Percentiles rank a stretch among this genome's conserved stretches.
Evolutionary conservation across 1,140 invertebrate genomes (phyloP).

Genomic region (Helicoverpa zea): DNA sequence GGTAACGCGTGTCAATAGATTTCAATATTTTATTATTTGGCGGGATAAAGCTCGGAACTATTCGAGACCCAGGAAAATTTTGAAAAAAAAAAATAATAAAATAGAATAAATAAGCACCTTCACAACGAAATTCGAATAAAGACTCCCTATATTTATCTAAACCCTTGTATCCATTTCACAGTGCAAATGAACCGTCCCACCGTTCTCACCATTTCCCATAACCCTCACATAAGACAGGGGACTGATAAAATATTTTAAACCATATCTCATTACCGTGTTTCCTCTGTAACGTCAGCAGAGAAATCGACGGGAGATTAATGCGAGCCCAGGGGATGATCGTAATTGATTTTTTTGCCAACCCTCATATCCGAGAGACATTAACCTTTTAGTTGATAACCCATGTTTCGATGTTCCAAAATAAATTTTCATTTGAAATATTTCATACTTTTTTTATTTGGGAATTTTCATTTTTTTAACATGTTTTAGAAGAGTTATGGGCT

Average conservation of each 20-base stretch:
- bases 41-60: too few relatives aligned
- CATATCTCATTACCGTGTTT: constrained; percentile 39
- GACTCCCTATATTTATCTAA: constrained; percentile 10
- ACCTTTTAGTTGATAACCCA: constrained; percentile 44
- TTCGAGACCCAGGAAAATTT: too few relatives aligned
- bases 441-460: constrained; percentile 10
- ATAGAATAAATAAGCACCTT: neutral
- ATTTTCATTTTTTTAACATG: constrained; percentile 13
- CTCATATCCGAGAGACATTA: constrained; percentile 34
- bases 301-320: constrained; percentile 46
- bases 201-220: neutral
- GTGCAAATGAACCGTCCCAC: constrained; percentile 19
- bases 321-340: constrained; percentile 38
- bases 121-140: neutral
- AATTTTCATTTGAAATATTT: constrained; percentile 34
- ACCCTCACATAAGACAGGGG: constrained; percentile 22
- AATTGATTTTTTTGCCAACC: constrained; percentile 46
- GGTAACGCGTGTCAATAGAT: too few relatives aligned
- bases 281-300: constrained; percentile 9
- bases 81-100: neutral
- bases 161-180: constrained; percentile 5
- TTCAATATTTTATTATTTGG: too few relatives aligned
- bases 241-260: constrained; percentile 45
- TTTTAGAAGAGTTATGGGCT: constrained; percentile 20
- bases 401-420: constrained; percentile 35